A percentile compares a stretch with the other conserved stretches of the same genome.
Evolutionary conservation across 1,140 invertebrate genomes (phyloP).

Genomic region (Lepidurus arcticus): DNA sequence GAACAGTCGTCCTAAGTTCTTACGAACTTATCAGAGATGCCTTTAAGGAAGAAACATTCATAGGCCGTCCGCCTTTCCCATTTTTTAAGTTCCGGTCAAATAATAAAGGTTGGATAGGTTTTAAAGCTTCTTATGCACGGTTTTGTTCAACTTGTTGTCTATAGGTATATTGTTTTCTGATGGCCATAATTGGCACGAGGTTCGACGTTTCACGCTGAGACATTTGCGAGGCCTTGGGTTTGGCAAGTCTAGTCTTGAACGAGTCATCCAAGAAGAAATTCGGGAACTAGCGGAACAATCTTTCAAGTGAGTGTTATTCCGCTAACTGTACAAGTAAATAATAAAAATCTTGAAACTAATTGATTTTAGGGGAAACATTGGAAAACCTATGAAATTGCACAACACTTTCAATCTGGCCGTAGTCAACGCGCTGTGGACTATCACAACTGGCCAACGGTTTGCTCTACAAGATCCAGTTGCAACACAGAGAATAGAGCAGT

Average conservation of each 20-base stretch:
- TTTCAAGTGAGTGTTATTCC: background rate
- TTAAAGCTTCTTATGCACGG: too few relatives aligned
- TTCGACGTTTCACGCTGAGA: slow-evolving; percentile 36
- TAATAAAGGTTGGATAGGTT: background rate
- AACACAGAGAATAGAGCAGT: slow-evolving; percentile 8
- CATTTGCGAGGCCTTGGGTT: slow-evolving; percentile 37
- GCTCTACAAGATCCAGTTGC: slow-evolving; percentile 13
- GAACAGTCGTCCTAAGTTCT: background rate
- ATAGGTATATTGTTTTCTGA: slow-evolving; percentile 36
- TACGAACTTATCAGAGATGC: slow-evolving; percentile 20
- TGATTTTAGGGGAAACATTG: slow-evolving; percentile 1
- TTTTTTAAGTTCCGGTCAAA: background rate
- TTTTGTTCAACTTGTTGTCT: background rate
- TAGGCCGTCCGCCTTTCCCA: background rate
- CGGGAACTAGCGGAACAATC: slow-evolving; percentile 32
- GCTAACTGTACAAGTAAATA: background rate
- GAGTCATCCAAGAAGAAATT: slow-evolving; percentile 36
- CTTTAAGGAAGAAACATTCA: background rate
- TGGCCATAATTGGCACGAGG: slow-evolving; percentile 37
- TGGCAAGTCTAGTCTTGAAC: slow-evolving; percentile 37
- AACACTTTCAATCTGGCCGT: slow-evolving; percentile 30
- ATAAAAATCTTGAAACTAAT: background rate
- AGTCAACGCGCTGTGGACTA: slow-evolving; percentile 32
- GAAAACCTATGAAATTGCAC: slow-evolving; percentile 22
- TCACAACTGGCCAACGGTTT: slow-evolving; percentile 30